Percentiles rank a stretch among this genome's conserved stretches.
These are phyloP conservation scores for Harpagus bidentatus DNA, from an alignment of 2,113 vertebrate species.

Conservation along the genomic window DNA sequence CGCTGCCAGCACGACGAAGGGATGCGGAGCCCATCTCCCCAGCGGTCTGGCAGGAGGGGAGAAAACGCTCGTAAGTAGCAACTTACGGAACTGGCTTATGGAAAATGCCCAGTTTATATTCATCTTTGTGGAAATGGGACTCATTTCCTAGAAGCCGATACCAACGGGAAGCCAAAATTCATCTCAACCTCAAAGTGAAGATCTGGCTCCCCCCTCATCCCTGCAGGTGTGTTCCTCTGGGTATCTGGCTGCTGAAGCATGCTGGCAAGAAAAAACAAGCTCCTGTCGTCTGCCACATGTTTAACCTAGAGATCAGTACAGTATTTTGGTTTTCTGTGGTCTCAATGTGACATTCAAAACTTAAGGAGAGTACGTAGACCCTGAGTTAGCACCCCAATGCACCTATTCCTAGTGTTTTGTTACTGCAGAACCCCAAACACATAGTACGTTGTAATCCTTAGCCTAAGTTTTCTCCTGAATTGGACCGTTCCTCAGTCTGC, in stretches of 20 bases:
- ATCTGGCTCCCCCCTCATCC: background rate
- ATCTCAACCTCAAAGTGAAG: background rate
- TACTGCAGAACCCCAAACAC: background rate
- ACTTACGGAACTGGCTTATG: background rate
- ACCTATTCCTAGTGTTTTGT: background rate
- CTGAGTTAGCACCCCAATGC: background rate
- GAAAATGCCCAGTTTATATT: background rate
- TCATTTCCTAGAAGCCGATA: background rate
- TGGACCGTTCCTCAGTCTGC: background rate
- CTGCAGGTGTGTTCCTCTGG: background rate
- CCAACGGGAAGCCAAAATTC: accelerated
- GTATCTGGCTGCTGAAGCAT: background rate
- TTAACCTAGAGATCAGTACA: background rate
- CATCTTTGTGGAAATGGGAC: background rate
- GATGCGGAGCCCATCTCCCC: background rate
- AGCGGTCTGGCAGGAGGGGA: background rate
- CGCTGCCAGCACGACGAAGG: background rate
- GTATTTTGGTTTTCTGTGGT: background rate
- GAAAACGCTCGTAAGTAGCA: background rate
- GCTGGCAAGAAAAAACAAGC: background rate
- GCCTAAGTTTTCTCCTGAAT: background rate
- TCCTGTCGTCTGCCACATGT: background rate
- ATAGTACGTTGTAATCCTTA: accelerated
- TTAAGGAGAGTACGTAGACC: background rate
- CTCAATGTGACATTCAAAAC: background rate